Percentiles rank a stretch among this genome's conserved stretches.
Conservation (phyloP, 92 coral and sea anemone genomes). For the Palythoa caribaeorum region DNA sequence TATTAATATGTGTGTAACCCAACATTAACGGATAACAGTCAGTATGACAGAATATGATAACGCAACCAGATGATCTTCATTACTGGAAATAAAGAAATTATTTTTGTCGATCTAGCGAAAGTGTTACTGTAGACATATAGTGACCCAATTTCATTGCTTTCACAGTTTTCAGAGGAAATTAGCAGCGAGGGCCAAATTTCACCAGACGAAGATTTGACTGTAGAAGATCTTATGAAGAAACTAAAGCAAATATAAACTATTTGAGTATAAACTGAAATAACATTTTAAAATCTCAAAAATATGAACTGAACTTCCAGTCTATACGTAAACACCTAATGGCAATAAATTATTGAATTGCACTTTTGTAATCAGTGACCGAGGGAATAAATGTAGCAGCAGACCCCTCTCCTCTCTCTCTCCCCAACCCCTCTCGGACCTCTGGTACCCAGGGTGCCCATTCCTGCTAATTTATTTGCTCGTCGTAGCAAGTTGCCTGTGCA, state of each 20-base stretch:
- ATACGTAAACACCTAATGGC: not conserved
- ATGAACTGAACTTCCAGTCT: not conserved
- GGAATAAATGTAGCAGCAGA: too few species aligned
- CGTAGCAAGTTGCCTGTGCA: too few species aligned
- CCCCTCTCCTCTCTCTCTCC: too few species aligned
- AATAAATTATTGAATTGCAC: not conserved
- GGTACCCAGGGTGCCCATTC: too few species aligned
- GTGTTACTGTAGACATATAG: not conserved
- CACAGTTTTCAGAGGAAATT: constrained; percentile 94
- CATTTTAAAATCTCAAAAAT: not conserved
- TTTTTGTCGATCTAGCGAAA: not conserved
- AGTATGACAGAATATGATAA: too few species aligned
- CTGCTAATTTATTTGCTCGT: too few species aligned
- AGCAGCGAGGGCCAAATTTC: constrained; percentile 99
- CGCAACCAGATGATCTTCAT: too few species aligned
- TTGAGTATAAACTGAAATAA: not conserved
- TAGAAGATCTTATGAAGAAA: constrained; percentile 97
- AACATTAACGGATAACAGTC: too few species aligned
- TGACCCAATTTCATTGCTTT: not conserved
- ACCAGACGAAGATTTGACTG: constrained; percentile 92
- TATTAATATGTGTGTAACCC: too few species aligned
- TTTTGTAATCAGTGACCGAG: not conserved
- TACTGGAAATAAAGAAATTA: not conserved
- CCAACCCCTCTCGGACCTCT: too few species aligned
- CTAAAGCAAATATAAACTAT: constrained; percentile 77